Base-by-base conservation (phyloP, 2,888 invertebrate species). In the Acholoe squamosa region DNA sequence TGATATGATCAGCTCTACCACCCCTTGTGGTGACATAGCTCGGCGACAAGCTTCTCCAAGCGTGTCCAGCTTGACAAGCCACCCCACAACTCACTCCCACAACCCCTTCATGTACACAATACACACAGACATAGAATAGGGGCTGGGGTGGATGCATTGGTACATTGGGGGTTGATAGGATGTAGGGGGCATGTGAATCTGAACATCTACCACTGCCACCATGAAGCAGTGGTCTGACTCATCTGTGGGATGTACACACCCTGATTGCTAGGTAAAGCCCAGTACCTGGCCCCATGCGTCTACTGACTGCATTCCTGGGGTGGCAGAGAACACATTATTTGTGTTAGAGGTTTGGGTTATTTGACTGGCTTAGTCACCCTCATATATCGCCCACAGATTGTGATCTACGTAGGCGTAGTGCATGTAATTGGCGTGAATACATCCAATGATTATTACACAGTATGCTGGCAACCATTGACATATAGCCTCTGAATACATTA, bases 61-160 rank as follows among this genome's bases (percentile, higher is more conserved):
- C 31, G 28, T 71, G 71, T n/a, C 71, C 28, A 71, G 14, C 71
- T 0, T 71, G 71, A 71, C 71, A 71, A n/a, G 28, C 31, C 71
- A 28, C 71, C 71, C 71, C 71, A 71, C 71, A 71, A 25, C 71
- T 71, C 31, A 71, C 71, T 71, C 71, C 71, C 71, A 71, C 71
- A 16, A 1, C 43, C 43, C 43, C 10, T 7, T 10, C 43, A 3
- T 43, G 43, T 10, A 43, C 43, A 43, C 43, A 43, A 43, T 43
- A 43, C 43, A 43, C 43, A 43, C 10, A 7, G 3, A 7, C 43
- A n/a, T n/a, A n/a, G 67, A 67, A 12, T 12, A 28, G 71, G 25
- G 71, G 1, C 3, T 25, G 25, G 28, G 71, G 28, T 28, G 71
- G 3, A 61, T 3, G 61, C 19, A 61, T n/a, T 28, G 14, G 28